Percentiles rank a stretch among this genome's conserved stretches.
Conservation (phyloP, 2,888 invertebrate genomes). For the Orchesella flavescens region DNA sequence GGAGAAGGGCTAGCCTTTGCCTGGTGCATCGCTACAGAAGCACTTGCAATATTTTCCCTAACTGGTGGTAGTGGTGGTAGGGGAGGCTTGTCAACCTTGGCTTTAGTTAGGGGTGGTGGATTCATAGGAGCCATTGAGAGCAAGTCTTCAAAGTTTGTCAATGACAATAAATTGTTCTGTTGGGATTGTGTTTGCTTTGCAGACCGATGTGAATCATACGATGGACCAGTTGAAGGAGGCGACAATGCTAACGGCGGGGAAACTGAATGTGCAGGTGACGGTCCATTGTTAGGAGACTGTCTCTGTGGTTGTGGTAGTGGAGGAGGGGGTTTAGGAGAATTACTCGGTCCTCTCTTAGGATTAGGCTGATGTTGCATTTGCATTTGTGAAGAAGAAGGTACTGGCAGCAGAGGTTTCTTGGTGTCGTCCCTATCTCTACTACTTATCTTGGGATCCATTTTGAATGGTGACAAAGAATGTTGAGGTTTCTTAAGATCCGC, state of each 20-base stretch:
- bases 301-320: conserved; percentile 35
- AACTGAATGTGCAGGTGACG: conserved; percentile 38
- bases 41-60: too few relatives aligned
- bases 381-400: conserved; percentile 8
- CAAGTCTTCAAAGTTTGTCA: conserved; percentile 68
- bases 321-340: conserved; percentile 54
- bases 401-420: conserved; percentile 16
- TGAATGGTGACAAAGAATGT: neutral
- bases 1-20: too few relatives aligned
- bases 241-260: conserved; percentile 75
- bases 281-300: conserved; percentile 55
- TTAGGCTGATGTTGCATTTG: conserved; percentile 37
- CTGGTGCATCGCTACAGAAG: too few relatives aligned
- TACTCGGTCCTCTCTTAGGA: conserved; percentile 23
- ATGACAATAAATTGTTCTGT: conserved; percentile 72
- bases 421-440: conserved; percentile 36
- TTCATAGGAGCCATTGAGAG: conserved; percentile 54
- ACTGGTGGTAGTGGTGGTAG: too few relatives aligned
- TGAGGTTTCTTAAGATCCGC: conserved; percentile 34
- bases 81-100: conserved; percentile 76
- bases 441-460: conserved; percentile 32
- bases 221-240: conserved; percentile 77
- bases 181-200: conserved; percentile 74
- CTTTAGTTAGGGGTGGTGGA: conserved; percentile 41
- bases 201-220: conserved; percentile 24